A percentile compares a stretch with the other conserved stretches of the same genome.
phyloP scores from a whole-genome alignment of 2,113 vertebrate species.

The Thermophis baileyi region DNA sequence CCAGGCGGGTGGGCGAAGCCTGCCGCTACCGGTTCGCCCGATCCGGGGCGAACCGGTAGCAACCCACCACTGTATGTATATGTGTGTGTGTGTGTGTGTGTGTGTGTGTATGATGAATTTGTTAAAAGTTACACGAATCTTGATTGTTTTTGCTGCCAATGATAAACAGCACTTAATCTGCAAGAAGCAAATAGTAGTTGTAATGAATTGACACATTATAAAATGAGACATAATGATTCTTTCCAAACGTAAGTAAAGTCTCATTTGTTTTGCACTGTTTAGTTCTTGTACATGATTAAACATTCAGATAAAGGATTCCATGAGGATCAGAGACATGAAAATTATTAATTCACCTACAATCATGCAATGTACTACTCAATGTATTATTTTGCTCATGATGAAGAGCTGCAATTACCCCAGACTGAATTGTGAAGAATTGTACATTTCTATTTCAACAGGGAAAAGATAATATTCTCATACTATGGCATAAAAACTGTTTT shows the following conservation, averaged over 20 bases:
- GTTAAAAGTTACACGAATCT: not conserved
- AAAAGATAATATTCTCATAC: conserved; percentile 10
- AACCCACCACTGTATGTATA: no score
- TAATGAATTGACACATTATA: not conserved
- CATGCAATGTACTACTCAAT: not conserved
- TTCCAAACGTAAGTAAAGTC: not conserved
- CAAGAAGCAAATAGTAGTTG: not conserved
- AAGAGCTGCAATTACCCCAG: conserved; percentile 34
- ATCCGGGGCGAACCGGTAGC: no score
- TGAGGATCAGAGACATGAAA: conserved; percentile 4
- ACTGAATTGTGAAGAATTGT: conserved; percentile 32
- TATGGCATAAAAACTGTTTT: not conserved
- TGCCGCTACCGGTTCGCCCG: no score
- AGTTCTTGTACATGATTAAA: not conserved
- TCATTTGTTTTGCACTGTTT: conserved; percentile 13
- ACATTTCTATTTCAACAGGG: conserved; percentile 28
- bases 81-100: no score
- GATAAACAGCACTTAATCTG: not conserved
- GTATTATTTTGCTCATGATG: conserved; percentile 24
- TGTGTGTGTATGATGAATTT: not conserved
- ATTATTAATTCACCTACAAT: conserved; percentile 32
- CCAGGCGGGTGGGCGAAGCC: no score
- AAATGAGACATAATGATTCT: not conserved
- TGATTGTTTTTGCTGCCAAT: not conserved
- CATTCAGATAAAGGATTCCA: not conserved